Base-by-base conservation (phyloP, 2,113 vertebrate species). In the Grallaria varia region DNA sequence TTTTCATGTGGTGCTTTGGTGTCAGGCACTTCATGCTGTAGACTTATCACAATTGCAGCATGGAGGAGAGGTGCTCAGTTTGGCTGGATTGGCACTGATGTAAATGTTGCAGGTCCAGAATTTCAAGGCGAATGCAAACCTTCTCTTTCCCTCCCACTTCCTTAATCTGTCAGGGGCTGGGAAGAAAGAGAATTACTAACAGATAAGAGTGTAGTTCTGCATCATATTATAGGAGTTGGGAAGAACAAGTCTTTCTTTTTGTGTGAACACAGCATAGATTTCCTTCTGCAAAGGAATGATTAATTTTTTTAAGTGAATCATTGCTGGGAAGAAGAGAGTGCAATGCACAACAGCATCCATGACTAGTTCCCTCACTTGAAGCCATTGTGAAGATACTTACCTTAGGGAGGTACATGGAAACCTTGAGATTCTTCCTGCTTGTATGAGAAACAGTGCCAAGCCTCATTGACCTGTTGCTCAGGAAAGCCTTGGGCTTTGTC, bases 141-240 rank as follows among this genome's bases (percentile, higher is more conserved):
- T 67, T 73, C 3, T 8, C 1, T 8, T 82, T 75, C 3, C 5
- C 5, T 14, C 8, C 10, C 3, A 4, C 21, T 69, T 5, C 3
- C 22, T 74, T 52, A 59, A 37, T 47, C 21, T 20, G 7, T 1
- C 22, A 74, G 40, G 7, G 10, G 4, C 4, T 33, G 33, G 2
- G 2, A 10, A 3, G 8, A 25, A 12, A 22, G 12, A 53, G 24
- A 52, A 62, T 63, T 37, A 53, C 25, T 72, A 33, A 27, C 16
- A 74, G 12, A 24, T 6, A 56, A 56, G 33, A 30, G 9, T 42
- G 16, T 56, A 28, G 55, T 67, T 81, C 30, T 91, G 17, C 27
- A 39, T 78, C 47, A 52, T 42, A 28, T 37, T 58, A 25, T 37
- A 47, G 11, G 33, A 42, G 50, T 25, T n/a, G 12, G 12, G 10